Conservation (phyloP, 2,113 vertebrate species). For the Puffinus mauretanicus region DNA sequence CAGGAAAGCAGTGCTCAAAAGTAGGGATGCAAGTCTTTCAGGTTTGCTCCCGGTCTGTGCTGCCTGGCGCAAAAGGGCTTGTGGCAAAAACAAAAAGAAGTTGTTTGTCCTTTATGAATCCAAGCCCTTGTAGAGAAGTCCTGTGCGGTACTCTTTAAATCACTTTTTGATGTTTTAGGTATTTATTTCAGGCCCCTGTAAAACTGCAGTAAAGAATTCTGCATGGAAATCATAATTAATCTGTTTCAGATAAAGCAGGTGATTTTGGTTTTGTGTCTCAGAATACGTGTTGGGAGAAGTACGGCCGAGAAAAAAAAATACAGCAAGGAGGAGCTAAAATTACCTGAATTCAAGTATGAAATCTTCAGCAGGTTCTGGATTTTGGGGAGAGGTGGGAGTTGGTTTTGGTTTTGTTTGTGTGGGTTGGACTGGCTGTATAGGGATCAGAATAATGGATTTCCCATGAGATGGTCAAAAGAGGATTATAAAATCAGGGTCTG, state of each 20-base stretch:
- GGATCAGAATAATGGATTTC: not conserved
- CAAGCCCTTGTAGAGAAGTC: not conserved
- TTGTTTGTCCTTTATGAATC: not conserved
- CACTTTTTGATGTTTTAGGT: not conserved
- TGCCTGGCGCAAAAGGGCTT: not conserved
- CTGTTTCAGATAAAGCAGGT: not conserved
- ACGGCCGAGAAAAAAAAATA: not conserved
- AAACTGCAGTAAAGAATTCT: not conserved
- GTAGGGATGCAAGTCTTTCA: not conserved
- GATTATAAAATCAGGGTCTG: slow-evolving; percentile 24
- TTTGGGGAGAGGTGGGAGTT: not conserved
- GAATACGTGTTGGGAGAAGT: not conserved
- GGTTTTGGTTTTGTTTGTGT: not conserved
- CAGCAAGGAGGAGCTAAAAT: not conserved
- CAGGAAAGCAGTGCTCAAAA: not conserved
- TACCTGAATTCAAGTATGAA: not conserved
- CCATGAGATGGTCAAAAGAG: not conserved
- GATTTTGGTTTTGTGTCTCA: not conserved
- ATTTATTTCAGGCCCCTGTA: not conserved
- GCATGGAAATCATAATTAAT: not conserved
- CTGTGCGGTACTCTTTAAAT: not conserved
- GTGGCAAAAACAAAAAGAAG: not conserved
- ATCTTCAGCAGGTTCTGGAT: not conserved
- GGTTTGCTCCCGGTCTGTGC: not conserved
- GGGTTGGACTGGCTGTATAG: not conserved